phyloP scores from a whole-genome alignment of 2,797 vertebrate genomes.

The Esox masquinongy region DNA sequence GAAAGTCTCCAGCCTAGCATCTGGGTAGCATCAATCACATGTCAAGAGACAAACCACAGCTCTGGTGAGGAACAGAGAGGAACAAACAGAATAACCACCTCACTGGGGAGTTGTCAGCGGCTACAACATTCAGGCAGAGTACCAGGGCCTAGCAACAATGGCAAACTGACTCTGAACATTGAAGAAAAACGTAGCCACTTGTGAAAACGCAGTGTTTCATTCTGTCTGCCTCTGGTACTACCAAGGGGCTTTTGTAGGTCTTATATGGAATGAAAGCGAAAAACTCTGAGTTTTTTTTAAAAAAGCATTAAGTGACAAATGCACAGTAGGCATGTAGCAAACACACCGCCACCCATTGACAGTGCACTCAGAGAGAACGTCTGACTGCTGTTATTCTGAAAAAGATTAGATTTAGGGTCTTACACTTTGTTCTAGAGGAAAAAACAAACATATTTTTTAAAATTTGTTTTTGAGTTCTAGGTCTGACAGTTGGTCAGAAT shows the following conservation, averaged over 20 bases:
- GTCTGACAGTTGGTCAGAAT: neutral
- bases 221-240: neutral
- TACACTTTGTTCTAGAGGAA: neutral
- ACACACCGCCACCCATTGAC: neutral
- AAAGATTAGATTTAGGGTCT: neutral
- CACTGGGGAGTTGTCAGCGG: slow-evolving; percentile 5
- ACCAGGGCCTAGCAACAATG: neutral
- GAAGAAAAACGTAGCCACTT: neutral
- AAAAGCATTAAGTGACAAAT: slow-evolving; percentile 2
- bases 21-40: slow-evolving; percentile 7
- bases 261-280: neutral
- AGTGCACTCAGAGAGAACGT: neutral
- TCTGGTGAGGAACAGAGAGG: neutral
- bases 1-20: neutral
- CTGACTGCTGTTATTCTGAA: neutral
- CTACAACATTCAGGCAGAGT: neutral
- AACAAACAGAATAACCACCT: neutral
- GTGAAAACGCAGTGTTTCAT: neutral
- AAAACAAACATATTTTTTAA: neutral
- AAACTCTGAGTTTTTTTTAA: neutral
- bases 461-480: neutral
- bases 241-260: neutral
- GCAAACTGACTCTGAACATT: slow-evolving; percentile 1
- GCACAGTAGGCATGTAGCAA: neutral
- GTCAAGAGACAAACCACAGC: slow-evolving; percentile 1